Base-by-base conservation (phyloP, 2,797 vertebrate species). In the Danio kyathit region DNA sequence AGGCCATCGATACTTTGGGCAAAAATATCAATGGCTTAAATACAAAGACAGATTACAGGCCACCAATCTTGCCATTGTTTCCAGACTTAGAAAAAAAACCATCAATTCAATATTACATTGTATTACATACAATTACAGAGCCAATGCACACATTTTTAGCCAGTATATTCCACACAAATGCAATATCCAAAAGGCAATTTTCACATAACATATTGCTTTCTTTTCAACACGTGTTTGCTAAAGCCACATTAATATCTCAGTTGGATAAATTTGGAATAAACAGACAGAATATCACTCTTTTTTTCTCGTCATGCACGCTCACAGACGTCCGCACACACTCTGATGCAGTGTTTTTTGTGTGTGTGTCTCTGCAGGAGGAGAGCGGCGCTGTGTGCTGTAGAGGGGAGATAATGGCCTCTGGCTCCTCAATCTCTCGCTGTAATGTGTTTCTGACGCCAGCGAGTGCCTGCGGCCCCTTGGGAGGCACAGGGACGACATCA, bases 341-440 rank as follows among this genome's bases (percentile, higher is more conserved):
- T 74, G 74, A 51, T 77, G 69, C 64, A 67, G 44, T 66, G 73
- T 60, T 60, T 73, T 46, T 63, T 60, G n/a, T n/a, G n/a, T 29
- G 29, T 76, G 74, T 74, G 64, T 67, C 88, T 85, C 88, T 76
- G 14, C 29, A 82, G 60, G 56, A 76, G 48, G 41, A 75, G 83
- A 71, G 84, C 49, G 72, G 85, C 75, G 73, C 78, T 81, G 84
- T 85, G 83, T 85, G 80, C 85, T 86, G 85, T 86, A 86, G 85
- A 87, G 84, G 84, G 74, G 84, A 90, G 87, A 86, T 88, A 88
- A 88, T 90, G 81, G 89, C 91, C 92, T 92, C 92, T 91, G 92
- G 91, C 89, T 91, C 90, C 91, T 93, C 92, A 94, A 89, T 94
- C 94, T 95, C 92, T 90, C 89, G 89, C 90, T 90, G 91, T 93